Base-by-base conservation (phyloP, 2,888 invertebrate species). In the Lysandra bellargus region DNA sequence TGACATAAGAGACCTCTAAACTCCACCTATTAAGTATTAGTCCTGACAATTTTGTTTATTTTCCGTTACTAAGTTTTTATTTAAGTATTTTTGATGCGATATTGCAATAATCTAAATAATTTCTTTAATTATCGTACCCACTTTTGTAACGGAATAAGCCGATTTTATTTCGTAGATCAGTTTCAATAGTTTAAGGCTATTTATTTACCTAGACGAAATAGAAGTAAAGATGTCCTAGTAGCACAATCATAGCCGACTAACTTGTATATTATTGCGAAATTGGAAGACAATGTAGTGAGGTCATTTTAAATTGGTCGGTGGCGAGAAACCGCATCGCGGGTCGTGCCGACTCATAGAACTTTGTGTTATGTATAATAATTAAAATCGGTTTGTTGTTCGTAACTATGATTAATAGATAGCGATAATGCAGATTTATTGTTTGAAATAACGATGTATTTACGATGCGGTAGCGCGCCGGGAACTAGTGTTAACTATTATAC, bases 231-330 rank as follows among this genome's bases (percentile, higher is more conserved):
- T 76, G 30, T 76, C 57, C 53, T 76, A 76, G 75, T 49, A 75
- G 91, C 92, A 91, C 92, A 92, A 90, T 86, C 86, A 80, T 85
- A 86, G 85, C 85, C 86, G 86, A 69, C 4, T 33, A 69, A 86
- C 85, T 86, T 92, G 88, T 92, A 89, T 83, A 88, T 90, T 88
- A 85, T 91, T 69, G 88, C 88, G 89, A 89, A 89, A 76, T 76
- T 90, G 93, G 92, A 93, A 93, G 93, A 93, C 93, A 91, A 87
- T 90, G 91, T 91, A 93, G 93, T 93, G 93, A 93, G 93, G 89
- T 87, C 88, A 86, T 88, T 88, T 85, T 80, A 81, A 76, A 75
- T 75, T 75, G 75, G 49, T 44, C 49, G 82, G 81, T 82, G 84
- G 82, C 82, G 80, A 57, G 1, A 80, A 78, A 78, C 82, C 81